phyloP scores from a whole-genome alignment of 2,797 vertebrate genomes.

The Tauraco hartlaubi region DNA sequence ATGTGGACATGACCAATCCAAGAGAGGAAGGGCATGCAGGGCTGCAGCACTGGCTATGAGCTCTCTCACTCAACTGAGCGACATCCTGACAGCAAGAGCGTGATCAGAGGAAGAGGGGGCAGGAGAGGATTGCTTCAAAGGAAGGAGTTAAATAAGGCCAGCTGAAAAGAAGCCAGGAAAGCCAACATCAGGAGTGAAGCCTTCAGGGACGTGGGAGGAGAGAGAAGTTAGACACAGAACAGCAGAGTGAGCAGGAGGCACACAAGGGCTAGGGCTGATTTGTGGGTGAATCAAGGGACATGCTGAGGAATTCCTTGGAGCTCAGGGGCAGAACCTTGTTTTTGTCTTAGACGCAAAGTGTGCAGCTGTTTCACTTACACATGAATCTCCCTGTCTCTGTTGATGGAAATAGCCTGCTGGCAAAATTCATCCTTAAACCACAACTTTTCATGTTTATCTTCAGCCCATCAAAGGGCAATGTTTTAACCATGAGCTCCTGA shows the following conservation, averaged over 20 bases:
- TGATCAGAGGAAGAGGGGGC: not conserved
- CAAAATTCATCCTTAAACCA: not conserved
- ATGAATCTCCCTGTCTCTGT: not conserved
- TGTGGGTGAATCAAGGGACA: not conserved
- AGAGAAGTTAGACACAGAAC: not conserved
- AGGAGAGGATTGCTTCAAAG: not conserved
- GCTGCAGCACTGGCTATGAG: fast-evolving
- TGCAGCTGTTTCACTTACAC: not conserved
- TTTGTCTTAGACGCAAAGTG: not conserved
- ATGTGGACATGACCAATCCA: not conserved
- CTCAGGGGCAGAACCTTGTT: not conserved
- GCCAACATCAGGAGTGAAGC: not conserved
- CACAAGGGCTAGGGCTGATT: not conserved
- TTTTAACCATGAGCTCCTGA: not conserved
- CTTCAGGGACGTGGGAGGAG: not conserved
- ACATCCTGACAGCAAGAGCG: fast-evolving
- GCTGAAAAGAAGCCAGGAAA: not conserved
- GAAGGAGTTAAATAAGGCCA: not conserved
- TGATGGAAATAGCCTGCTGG: not conserved
- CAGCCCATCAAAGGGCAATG: not conserved
- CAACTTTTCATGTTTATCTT: not conserved
- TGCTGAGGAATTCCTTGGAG: not conserved
- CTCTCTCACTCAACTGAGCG: not conserved
- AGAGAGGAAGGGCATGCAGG: not conserved
- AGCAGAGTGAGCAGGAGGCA: not conserved